Evolutionary conservation across 2,888 invertebrate species (phyloP).

Genomic region (Clepsis dumicolana): DNA sequence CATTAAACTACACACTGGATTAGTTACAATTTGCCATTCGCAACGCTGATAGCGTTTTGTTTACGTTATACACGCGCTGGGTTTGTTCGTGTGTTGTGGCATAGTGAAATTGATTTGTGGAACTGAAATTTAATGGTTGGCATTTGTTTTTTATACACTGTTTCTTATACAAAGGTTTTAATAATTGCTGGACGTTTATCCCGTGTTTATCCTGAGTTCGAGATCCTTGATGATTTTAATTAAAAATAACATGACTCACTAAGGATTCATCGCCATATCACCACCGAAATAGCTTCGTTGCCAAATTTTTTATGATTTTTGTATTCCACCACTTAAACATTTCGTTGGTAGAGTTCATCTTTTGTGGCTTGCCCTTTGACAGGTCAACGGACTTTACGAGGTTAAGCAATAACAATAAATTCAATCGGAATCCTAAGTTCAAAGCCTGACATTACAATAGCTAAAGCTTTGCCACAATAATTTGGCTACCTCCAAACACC

Average conservation of each 20-base stretch:
- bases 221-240: too few species aligned
- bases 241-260: too few species aligned
- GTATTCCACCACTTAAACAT: background rate
- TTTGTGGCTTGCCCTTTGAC: too few species aligned
- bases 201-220: too few species aligned
- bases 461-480: background rate
- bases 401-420: background rate
- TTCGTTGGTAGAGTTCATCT: background rate
- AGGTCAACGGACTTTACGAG: too few species aligned
- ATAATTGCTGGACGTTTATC: too few species aligned
- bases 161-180: background rate
- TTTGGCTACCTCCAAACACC: background rate
- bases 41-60: constrained; percentile 62
- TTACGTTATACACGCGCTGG: constrained; percentile 3
- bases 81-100: background rate
- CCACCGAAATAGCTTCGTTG: too few species aligned
- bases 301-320: background rate
- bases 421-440: background rate
- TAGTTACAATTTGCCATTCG: constrained; percentile 57
- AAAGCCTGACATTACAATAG: background rate
- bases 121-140: background rate
- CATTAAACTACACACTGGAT: constrained; percentile 45
- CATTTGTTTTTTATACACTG: background rate
- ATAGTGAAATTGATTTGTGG: background rate
- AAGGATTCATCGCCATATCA: too few species aligned